phyloP scores from a whole-genome alignment of 2,888 invertebrate genomes.

The Laspeyria flexula region DNA sequence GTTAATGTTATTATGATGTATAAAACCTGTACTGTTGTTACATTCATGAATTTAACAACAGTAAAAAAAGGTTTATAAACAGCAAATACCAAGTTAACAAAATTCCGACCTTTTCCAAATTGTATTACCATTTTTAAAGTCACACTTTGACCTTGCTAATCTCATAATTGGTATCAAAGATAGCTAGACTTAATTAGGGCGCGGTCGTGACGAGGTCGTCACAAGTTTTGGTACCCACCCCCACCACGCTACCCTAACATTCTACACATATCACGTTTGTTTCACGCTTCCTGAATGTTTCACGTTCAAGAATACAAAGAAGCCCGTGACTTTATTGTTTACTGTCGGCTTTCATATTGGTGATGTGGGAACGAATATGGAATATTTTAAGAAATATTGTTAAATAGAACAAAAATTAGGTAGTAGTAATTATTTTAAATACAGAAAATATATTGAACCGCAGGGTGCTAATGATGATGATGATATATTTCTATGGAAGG shows the following conservation, averaged over 20 bases:
- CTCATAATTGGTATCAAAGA: conserved; percentile 23
- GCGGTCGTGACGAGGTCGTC: background rate
- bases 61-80: no score
- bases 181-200: conserved; percentile 36
- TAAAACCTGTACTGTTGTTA: no score
- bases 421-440: no score
- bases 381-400: no score
- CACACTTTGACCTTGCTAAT: conserved; percentile 8
- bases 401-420: no score
- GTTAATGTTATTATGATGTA: no score
- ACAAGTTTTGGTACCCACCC: no score
- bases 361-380: no score
- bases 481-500: no score
- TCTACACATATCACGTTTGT: conserved; percentile 1
- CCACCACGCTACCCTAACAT: background rate
- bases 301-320: background rate
- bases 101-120: background rate
- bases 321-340: background rate
- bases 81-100: background rate
- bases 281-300: background rate
- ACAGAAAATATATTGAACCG: no score
- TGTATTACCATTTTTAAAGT: background rate
- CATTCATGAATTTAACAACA: no score
- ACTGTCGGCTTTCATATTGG: background rate
- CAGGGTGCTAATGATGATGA: no score